Evolutionary conservation across 1,140 invertebrate species (phyloP).

Genomic region (Zeugodacus cucurbitae): DNA sequence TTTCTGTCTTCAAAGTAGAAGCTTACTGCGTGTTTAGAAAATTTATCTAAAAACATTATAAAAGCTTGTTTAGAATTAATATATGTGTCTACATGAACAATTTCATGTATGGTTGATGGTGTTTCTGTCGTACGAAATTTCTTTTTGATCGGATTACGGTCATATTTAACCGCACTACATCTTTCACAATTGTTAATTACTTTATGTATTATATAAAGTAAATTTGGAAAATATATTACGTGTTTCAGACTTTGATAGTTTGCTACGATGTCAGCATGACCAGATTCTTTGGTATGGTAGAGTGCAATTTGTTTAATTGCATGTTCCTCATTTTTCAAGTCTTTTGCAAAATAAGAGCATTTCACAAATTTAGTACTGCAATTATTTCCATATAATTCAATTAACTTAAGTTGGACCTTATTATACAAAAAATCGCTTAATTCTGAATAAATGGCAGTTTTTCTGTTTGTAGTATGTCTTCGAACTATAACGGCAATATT

Average conservation of each 20-base stretch:
- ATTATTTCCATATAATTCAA: not conserved
- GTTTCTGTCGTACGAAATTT: no score
- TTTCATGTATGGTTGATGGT: no score
- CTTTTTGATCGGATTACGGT: no score
- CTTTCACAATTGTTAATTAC: no score
- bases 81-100: no score
- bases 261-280: constrained; percentile 45
- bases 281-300: constrained; percentile 42
- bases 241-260: constrained; percentile 42
- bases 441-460: constrained; percentile 4
- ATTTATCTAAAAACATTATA: no score
- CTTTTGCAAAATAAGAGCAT: not conserved
- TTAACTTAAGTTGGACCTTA: not conserved
- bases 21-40: no score
- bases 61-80: no score
- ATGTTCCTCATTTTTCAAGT: not conserved
- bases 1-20: no score
- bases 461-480: not conserved
- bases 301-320: constrained; percentile 46
- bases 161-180: no score
- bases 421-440: constrained; percentile 1
- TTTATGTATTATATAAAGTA: constrained; percentile 44
- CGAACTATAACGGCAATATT: no score
- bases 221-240: constrained; percentile 41
- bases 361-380: not conserved